Conservation (phyloP, 2,888 invertebrate genomes). For the Temnothorax rugatulus region DNA sequence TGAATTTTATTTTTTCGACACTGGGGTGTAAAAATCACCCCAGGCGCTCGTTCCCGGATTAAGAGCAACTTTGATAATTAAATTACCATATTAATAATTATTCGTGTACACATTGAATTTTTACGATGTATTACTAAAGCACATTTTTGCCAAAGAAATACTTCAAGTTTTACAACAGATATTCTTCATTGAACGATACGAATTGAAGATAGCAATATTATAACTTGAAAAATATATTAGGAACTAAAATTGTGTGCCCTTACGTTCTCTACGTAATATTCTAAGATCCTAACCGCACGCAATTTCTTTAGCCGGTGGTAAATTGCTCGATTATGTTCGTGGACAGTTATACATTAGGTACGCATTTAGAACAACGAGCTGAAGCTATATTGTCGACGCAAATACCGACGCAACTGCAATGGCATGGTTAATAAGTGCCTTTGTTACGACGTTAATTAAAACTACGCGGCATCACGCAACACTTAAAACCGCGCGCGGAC, state of each 20-base stretch:
- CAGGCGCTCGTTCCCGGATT: not conserved
- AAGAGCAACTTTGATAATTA: not conserved
- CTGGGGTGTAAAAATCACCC: too few species aligned
- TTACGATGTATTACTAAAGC: not conserved
- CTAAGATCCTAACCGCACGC: not conserved
- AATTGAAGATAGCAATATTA: not conserved
- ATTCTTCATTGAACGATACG: not conserved
- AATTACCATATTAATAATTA: not conserved
- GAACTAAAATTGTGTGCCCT: not conserved
- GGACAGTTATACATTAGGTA: conserved; percentile 5
- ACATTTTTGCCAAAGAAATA: conserved; percentile 1
- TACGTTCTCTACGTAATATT: not conserved
- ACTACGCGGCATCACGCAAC: conserved; percentile 77
- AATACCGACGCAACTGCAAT: conserved; percentile 50
- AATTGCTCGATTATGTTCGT: not conserved
- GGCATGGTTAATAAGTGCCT: conserved; percentile 68
- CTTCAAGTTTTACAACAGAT: not conserved
- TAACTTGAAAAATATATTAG: not conserved
- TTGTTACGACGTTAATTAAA: conserved; percentile 77
- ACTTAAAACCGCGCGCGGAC: conserved; percentile 55
- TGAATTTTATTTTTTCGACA: too few species aligned
- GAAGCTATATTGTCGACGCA: conserved; percentile 48
- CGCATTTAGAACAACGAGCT: conserved; percentile 13
- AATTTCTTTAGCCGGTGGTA: conserved; percentile 13
- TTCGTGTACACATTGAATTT: not conserved